These are phyloP conservation scores for Phorcus lineatus DNA, from an alignment of 2,888 invertebrate genomes.

Conservation along the genomic window DNA sequence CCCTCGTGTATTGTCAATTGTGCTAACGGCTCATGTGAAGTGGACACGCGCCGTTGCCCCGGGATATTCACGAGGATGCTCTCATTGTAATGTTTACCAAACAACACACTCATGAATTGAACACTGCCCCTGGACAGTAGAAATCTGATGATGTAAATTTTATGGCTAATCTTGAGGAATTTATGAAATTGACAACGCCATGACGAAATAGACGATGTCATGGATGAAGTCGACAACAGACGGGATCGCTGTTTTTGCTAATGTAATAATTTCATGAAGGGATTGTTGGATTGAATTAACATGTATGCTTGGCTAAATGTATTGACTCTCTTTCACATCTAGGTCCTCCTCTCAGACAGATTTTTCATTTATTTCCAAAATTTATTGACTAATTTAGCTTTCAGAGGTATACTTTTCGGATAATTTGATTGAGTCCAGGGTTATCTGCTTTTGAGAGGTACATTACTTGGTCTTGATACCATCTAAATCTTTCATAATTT, in stretches of 20 bases:
- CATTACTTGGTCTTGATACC: no score
- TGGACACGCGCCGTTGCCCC: background rate
- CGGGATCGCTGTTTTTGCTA: background rate
- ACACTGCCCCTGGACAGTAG: background rate
- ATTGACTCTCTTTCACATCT: background rate
- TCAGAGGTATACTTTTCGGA: background rate
- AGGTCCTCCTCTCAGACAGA: background rate
- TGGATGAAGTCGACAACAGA: background rate
- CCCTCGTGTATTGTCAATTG: constrained; percentile 1
- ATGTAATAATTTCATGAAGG: background rate
- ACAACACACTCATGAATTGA: background rate
- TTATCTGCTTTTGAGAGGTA: no score
- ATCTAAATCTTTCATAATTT: no score
- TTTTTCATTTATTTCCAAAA: background rate
- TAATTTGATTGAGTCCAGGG: background rate
- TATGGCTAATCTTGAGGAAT: background rate
- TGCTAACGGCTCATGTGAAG: background rate
- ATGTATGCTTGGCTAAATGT: background rate
- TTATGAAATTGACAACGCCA: background rate
- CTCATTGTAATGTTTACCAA: background rate
- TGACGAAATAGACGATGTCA: background rate
- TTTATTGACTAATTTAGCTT: background rate
- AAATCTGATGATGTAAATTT: constrained; percentile 1
- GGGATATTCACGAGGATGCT: background rate
- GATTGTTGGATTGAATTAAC: background rate